Base-by-base conservation (phyloP, 2,113 vertebrate genomes). In the Pipa parva region DNA sequence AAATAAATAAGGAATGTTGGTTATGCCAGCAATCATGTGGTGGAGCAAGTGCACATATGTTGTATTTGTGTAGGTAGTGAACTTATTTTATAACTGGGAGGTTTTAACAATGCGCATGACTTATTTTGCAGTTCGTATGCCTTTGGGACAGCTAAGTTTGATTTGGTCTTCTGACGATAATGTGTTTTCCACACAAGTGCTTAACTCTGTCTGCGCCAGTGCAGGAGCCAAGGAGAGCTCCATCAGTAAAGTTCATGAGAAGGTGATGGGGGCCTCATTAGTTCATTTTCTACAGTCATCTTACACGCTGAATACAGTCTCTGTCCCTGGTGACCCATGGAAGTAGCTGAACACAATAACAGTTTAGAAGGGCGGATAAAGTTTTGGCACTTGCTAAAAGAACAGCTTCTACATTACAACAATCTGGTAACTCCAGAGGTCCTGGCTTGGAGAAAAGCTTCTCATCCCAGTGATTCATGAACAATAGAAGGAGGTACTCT, bases 401-500 rank as follows among this genome's bases (percentile, higher is more conserved):
- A 59, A 18, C 42, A 51, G 31, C 26, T 68, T 59, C 58, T 59
- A 27, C 17, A 51, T 68, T 59, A 68, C 64, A 59, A 59, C 64
- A 50, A 59, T 59, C 28, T 48, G 54, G 21, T 58, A 58, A 58
- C 39, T 58, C 27, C 37, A 68, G 55, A 50, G 64, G 29, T 59
- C 45, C 58, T 59, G 42, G 42, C 55, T n/a, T 33, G 26, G 15
- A 26, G 22, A 37, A n/a, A 37, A 59, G 48, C 54, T 33, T 59
- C 64, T 56, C 55, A 37, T 26, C 17, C 51, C 63, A 46, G 27
- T 29, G 63, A 65, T 68, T 59, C 64, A 68, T 59, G 59, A 59
- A 49, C 28, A 37, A 45, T 49, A 68, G 21, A 22, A 57, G 54
- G 22, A 26, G 63, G 46, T 22, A 22, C 15, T 25, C 36, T 59